Evolutionary conservation across 1,140 invertebrate species (phyloP).

Genomic region (Lordiphosa clarofinis): DNA sequence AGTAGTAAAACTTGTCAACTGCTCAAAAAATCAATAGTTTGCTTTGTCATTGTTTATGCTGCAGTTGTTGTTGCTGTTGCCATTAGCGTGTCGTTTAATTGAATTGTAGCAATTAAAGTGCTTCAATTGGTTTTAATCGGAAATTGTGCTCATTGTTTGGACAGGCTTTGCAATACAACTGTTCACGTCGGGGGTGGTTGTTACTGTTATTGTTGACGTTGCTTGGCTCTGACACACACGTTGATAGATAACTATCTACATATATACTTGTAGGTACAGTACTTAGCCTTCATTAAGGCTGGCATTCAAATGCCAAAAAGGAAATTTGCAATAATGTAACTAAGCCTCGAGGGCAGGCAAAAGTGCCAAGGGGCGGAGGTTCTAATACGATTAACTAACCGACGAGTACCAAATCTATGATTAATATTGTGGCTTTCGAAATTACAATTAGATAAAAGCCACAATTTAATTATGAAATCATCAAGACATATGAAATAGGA

Average conservation of each 20-base stretch:
- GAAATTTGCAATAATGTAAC: slow-evolving; percentile 67
- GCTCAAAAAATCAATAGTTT: slow-evolving; percentile 57
- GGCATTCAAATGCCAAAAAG: slow-evolving; percentile 55
- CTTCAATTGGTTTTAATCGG: slow-evolving; percentile 77
- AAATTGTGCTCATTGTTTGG: slow-evolving; percentile 69
- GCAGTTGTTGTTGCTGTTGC: slow-evolving; percentile 23
- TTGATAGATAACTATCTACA: slow-evolving; percentile 1
- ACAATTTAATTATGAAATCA: no score
- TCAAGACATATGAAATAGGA: no score
- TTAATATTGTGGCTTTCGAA: no score
- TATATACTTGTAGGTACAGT: background rate
- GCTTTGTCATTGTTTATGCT: slow-evolving; percentile 28
- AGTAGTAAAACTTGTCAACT: slow-evolving; percentile 2
- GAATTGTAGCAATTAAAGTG: slow-evolving; percentile 76
- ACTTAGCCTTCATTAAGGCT: slow-evolving; percentile 59
- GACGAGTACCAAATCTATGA: no score
- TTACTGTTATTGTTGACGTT: no score
- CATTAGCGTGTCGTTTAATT: slow-evolving; percentile 74
- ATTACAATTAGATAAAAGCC: no score
- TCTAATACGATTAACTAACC: background rate
- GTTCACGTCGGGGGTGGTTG: background rate
- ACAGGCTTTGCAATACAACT: slow-evolving; percentile 21
- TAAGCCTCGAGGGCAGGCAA: slow-evolving; percentile 32
- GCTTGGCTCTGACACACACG: background rate
- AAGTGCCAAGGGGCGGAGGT: slow-evolving; percentile 7